Conservation (phyloP, 37 sponge, comb jelly and placozoan species). For the Crambe crambe region DNA sequence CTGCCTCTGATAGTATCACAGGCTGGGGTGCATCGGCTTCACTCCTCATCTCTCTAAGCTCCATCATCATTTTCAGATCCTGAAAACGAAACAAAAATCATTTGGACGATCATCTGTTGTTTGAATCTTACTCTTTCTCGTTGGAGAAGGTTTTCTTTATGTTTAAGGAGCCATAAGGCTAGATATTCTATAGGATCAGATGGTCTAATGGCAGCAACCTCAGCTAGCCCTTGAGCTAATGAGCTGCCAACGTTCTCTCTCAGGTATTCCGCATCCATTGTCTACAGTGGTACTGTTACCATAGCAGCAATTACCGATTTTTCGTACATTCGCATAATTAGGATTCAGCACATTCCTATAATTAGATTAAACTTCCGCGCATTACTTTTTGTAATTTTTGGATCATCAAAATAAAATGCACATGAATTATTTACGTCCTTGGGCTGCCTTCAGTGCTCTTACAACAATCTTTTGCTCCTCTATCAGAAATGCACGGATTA, state of each 20-base stretch:
- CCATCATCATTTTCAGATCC: too few species aligned
- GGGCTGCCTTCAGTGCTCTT: slow-evolving; percentile 68
- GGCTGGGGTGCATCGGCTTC: neutral
- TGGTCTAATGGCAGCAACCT: slow-evolving; percentile 47
- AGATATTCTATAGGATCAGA: slow-evolving; percentile 76
- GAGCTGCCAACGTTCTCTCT: slow-evolving; percentile 50
- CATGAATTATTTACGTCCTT: neutral
- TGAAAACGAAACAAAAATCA: too few species aligned
- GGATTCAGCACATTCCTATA: neutral
- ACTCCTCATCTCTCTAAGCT: too few species aligned
- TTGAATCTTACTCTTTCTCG: neutral
- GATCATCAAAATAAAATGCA: too few species aligned
- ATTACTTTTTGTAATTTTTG: too few species aligned
- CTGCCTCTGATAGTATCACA: neutral
- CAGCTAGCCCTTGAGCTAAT: slow-evolving; percentile 53
- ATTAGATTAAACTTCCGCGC: neutral
- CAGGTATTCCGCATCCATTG: slow-evolving; percentile 79
- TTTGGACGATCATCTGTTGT: too few species aligned
- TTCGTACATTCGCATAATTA: neutral
- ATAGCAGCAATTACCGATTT: neutral
- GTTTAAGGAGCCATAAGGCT: slow-evolving; percentile 62
- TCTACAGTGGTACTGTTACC: slow-evolving; percentile 4
- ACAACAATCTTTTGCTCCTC: slow-evolving; percentile 97
- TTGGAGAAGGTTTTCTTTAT: slow-evolving; percentile 27
- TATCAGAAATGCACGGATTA: slow-evolving; percentile 92